phyloP scores from a whole-genome alignment of 1,140 invertebrate species.

The Cydia splendana region DNA sequence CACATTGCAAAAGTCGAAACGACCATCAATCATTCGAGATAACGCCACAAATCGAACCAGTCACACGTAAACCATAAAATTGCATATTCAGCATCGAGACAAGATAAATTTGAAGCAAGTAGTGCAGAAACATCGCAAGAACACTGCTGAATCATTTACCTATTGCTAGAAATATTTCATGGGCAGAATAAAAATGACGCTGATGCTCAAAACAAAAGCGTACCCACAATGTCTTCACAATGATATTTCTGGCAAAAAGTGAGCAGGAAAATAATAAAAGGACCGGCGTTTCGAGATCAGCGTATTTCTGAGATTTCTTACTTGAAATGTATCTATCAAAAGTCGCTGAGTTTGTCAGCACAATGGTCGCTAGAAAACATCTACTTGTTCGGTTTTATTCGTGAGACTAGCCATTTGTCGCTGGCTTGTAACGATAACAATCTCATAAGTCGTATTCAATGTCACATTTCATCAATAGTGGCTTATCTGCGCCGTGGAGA shows the following conservation, averaged over 20 bases:
- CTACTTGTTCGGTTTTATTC: slow-evolving; percentile 47
- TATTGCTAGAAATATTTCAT: slow-evolving; percentile 42
- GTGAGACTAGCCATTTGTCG: slow-evolving; percentile 48
- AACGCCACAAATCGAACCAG: slow-evolving; percentile 52
- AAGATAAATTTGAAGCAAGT: slow-evolving; percentile 51
- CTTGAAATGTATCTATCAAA: slow-evolving; percentile 55
- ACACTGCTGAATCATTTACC: slow-evolving; percentile 48
- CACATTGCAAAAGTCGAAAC: slow-evolving; percentile 49
- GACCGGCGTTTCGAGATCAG: slow-evolving; percentile 39
- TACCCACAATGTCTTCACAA: slow-evolving; percentile 39
- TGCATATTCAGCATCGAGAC: slow-evolving; percentile 50
- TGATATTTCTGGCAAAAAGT: slow-evolving; percentile 42
- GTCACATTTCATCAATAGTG: slow-evolving; percentile 38
- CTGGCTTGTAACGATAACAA: slow-evolving; percentile 50
- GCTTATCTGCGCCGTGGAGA: slow-evolving; percentile 20
- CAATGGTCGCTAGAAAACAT: slow-evolving; percentile 49
- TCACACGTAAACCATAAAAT: slow-evolving; percentile 53
- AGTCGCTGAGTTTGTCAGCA: slow-evolving; percentile 53
- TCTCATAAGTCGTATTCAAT: slow-evolving; percentile 56
- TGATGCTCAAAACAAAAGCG: slow-evolving; percentile 47
- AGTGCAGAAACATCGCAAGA: slow-evolving; percentile 49
- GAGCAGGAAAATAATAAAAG: slow-evolving; percentile 43
- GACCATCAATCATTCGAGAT: slow-evolving; percentile 56
- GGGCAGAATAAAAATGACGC: slow-evolving; percentile 44
- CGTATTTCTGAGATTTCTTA: slow-evolving; percentile 46